Evolutionary conservation across 1,140 invertebrate species (phyloP).

Genomic region (Drosophila tristis): DNA sequence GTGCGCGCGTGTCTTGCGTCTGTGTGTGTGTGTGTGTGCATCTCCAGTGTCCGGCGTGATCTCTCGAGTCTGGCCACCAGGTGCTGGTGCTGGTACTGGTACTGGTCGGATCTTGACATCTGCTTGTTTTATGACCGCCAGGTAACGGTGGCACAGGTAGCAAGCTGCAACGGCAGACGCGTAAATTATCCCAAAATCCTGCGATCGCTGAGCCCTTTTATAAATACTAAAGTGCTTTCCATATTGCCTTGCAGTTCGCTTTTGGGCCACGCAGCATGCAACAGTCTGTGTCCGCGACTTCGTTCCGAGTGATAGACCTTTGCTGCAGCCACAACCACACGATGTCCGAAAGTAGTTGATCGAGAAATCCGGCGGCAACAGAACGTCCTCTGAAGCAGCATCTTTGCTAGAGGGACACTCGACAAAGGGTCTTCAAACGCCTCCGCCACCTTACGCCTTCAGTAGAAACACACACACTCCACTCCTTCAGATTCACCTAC

Average conservation of each 20-base stretch:
- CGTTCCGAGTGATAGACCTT: constrained; percentile 46
- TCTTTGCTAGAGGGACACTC: neutral
- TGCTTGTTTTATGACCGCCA: constrained; percentile 46
- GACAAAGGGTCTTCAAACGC: constrained; percentile 16
- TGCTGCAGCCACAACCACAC: constrained; percentile 22
- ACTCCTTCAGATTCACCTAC: neutral
- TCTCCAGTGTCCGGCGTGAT: neutral
- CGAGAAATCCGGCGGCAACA: constrained; percentile 28
- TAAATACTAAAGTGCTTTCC: constrained; percentile 41
- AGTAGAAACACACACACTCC: constrained; percentile 20
- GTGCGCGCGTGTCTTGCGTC: constrained; percentile 7
- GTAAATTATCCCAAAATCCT: neutral
- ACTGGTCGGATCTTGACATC: constrained; percentile 13
- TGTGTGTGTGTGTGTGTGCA: constrained; percentile 22
- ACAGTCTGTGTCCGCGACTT: constrained; percentile 9
- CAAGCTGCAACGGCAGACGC: constrained; percentile 17
- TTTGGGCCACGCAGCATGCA: constrained; percentile 53
- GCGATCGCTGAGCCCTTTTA: constrained; percentile 20
- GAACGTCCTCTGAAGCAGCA: constrained; percentile 32
- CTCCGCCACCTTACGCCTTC: constrained; percentile 30
- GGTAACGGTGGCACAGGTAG: constrained; percentile 36
- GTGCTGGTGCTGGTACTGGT: neutral
- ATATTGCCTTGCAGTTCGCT: constrained; percentile 62
- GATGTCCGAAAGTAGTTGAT: constrained; percentile 74
- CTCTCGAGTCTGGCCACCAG: too few relatives aligned